Evolutionary conservation across 2,113 vertebrate species (phyloP).

Genomic region (Mohoua ochrocephala): DNA sequence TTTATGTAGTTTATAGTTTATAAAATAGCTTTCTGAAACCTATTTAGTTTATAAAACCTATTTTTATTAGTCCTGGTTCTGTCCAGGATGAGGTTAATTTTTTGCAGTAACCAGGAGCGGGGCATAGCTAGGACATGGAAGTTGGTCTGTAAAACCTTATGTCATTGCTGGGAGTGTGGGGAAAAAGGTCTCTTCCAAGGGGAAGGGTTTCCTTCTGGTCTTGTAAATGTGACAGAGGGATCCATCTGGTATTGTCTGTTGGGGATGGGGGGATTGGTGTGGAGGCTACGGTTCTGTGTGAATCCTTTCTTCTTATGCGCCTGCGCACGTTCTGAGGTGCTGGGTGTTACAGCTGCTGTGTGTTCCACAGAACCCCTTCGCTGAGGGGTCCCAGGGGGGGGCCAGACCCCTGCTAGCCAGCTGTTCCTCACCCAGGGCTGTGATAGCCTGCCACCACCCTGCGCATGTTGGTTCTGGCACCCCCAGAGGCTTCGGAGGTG

Average conservation of each 20-base stretch:
- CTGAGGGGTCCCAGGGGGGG: too few relatives aligned
- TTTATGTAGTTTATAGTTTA: not conserved
- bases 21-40: not conserved
- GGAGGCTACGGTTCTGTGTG: not conserved
- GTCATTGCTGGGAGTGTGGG: accelerated
- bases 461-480: too few relatives aligned
- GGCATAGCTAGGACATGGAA: not conserved
- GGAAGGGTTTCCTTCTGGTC: accelerated
- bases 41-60: not conserved
- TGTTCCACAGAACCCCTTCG: too few relatives aligned
- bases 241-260: not conserved
- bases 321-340: too few relatives aligned
- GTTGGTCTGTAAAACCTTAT: not conserved
- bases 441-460: too few relatives aligned
- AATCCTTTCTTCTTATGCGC: accelerated
- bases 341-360: too few relatives aligned
- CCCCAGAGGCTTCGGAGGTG: too few relatives aligned
- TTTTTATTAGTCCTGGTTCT: not conserved
- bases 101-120: not conserved
- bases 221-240: not conserved
- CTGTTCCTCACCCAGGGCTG: too few relatives aligned
- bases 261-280: not conserved
- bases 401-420: too few relatives aligned
- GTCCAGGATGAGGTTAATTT: not conserved
- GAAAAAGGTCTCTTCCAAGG: not conserved